These are phyloP conservation scores for Camponotus vicinus DNA, from an alignment of 1,140 invertebrate genomes.

Conservation along the genomic window DNA sequence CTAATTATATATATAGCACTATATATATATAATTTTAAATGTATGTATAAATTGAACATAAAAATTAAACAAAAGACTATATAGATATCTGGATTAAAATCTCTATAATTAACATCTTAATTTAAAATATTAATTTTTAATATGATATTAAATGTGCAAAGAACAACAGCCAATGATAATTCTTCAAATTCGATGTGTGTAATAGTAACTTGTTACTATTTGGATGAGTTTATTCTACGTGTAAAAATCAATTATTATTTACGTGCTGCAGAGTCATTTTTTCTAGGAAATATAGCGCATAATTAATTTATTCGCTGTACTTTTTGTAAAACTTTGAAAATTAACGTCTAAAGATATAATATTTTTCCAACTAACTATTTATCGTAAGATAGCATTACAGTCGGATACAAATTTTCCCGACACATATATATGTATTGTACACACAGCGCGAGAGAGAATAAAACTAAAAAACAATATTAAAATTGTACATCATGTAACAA, in stretches of 20 bases:
- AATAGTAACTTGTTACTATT: background rate
- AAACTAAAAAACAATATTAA: conserved; percentile 23
- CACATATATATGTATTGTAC: conserved; percentile 16
- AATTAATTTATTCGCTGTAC: background rate
- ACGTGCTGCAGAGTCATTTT: background rate
- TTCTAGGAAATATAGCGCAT: background rate
- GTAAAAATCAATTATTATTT: conserved; percentile 11
- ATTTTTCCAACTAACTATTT: background rate
- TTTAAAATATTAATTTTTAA: background rate
- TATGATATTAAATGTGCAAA: background rate
- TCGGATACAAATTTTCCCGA: background rate
- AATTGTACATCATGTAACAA: conserved; percentile 14
- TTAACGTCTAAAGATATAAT: conserved; percentile 9
- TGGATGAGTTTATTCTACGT: background rate
- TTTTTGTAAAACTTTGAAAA: background rate
- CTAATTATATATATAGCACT: background rate
- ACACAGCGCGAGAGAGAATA: background rate
- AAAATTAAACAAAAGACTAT: no score
- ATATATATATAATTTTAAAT: conserved; percentile 5
- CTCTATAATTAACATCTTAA: background rate
- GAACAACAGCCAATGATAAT: conserved; percentile 15
- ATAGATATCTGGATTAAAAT: background rate
- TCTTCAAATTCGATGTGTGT: background rate
- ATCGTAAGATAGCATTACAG: background rate
- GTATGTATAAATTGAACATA: background rate